Base-by-base conservation (phyloP, 2,888 invertebrate genomes). In the Papilio demoleus region DNA sequence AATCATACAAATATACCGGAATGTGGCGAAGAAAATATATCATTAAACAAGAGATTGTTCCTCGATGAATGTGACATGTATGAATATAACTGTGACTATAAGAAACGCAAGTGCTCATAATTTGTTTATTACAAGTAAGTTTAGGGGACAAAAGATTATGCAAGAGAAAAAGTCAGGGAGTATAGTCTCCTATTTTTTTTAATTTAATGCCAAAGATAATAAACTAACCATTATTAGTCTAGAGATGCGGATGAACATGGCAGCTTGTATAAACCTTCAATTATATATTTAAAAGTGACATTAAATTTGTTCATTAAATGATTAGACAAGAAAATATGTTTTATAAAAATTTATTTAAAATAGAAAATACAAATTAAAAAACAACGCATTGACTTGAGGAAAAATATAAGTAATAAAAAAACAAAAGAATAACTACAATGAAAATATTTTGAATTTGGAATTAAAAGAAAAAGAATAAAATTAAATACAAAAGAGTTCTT, bases 1-100 rank as follows among this genome's bases (percentile, higher is more conserved):
- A 89, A 89, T 67, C 90, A 90, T 70, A 88, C 88, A 0, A 85
- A 83, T 82, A 81, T 86, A 1, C 82, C 86, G 0, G 87, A 86
- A 42, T 90, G 90, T 56, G 90, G 81, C 0, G 68, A 68, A 5
- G 71, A 70, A 0, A 70, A 65, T 0, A 58, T 40, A 1, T 61
- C 59, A 0, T 70, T 65, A 36, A 68, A 77, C 14, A 70, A 71
- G 58, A 80, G 81, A 62, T 47, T 87, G 1, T 90, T 90, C 68
- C 75, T 81, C 14, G 90, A 90, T 61, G 82, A 87, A 19, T 90
- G 90, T 59, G 90, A 90, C 62, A 67, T 88, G 73, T 77, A 58
- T 5, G 90, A 90, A 73, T 88, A 77, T 63, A 88, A 86, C 68
- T 90, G 90, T 59, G 89, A 90, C 71, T 61, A 77, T 38, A 65